Evolutionary conservation across 1,140 invertebrate species (phyloP).

Genomic region (Drosophila truncata): DNA sequence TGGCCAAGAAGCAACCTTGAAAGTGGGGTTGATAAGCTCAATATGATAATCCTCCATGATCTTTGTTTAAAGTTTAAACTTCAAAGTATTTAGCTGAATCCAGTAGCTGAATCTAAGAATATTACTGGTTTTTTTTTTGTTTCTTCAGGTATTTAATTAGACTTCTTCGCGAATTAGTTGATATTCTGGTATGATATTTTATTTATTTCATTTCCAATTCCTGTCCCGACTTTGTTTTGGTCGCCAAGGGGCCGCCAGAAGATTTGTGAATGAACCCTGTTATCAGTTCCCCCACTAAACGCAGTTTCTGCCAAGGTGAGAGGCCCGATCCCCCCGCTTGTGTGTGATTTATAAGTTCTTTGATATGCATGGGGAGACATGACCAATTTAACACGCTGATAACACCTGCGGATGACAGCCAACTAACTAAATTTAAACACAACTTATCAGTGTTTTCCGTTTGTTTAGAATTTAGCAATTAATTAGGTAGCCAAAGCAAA

Average conservation of each 20-base stretch:
- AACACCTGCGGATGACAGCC: slow-evolving; percentile 42
- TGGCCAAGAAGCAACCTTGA: slow-evolving; percentile 9
- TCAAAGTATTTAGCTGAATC: not conserved
- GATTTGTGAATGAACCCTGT: slow-evolving; percentile 44
- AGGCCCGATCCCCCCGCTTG: not conserved
- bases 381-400: slow-evolving; percentile 35
- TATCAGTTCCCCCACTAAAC: slow-evolving; percentile 40
- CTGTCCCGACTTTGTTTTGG: slow-evolving; percentile 29
- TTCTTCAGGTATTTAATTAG: not conserved
- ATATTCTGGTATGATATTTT: not conserved
- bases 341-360: slow-evolving; percentile 49
- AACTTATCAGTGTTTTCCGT: slow-evolving; percentile 35
- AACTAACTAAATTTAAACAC: slow-evolving; percentile 58
- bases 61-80: not conserved
- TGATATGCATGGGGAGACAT: slow-evolving; percentile 43
- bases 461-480: slow-evolving; percentile 18
- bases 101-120: not conserved
- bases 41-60: not conserved
- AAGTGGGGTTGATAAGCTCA: not conserved
- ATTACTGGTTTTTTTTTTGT: not conserved
- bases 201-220: not conserved
- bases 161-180: not conserved
- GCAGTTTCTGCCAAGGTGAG: slow-evolving; percentile 48
- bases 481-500: slow-evolving; percentile 21
- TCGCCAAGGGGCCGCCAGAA: slow-evolving; percentile 41